Percentiles rank a stretch among this genome's conserved stretches.
These are phyloP conservation scores for Brachyopa scutellaris DNA, from an alignment of 2,888 invertebrate species.

Conservation along the genomic window DNA sequence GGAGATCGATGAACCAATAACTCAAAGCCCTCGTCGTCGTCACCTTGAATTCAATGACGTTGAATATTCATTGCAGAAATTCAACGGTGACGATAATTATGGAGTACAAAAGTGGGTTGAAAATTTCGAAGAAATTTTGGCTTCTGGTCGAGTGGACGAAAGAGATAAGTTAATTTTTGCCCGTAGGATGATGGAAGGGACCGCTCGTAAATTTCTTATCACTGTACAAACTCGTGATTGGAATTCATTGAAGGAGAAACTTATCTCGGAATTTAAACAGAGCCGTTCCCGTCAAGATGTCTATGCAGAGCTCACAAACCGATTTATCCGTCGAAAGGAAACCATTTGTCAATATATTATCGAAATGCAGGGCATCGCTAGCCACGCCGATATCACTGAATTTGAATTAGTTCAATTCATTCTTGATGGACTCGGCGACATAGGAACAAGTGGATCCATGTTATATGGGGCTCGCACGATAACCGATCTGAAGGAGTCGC, in stretches of 20 bases:
- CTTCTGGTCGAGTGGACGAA: constrained; percentile 12
- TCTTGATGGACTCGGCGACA: too few species aligned
- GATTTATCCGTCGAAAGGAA: too few species aligned
- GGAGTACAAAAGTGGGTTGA: constrained; percentile 6
- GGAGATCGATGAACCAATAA: neutral
- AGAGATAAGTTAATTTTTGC: constrained; percentile 6
- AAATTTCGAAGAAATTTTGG: constrained; percentile 18
- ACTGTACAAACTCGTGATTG: constrained; percentile 12
- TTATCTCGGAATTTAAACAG: constrained; percentile 2
- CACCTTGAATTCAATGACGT: constrained; percentile 6
- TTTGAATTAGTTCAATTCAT: too few species aligned
- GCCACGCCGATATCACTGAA: too few species aligned
- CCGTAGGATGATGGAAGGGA: constrained; percentile 7
- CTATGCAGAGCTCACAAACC: too few species aligned
- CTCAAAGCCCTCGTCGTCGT: neutral
- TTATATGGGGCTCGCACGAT: constrained; percentile 10
- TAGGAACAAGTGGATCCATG: constrained; percentile 12
- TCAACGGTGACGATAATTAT: constrained; percentile 21
- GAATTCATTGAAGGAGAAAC: neutral
- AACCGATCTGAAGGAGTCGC: too few species aligned
- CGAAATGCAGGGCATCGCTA: too few species aligned
- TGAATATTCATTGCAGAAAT: constrained; percentile 14
- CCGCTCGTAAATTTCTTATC: neutral
- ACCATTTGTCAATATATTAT: too few species aligned
- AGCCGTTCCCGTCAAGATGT: too few species aligned